Evolutionary conservation across 1,140 invertebrate species (phyloP).

Genomic region (Brachystomella parvula): DNA sequence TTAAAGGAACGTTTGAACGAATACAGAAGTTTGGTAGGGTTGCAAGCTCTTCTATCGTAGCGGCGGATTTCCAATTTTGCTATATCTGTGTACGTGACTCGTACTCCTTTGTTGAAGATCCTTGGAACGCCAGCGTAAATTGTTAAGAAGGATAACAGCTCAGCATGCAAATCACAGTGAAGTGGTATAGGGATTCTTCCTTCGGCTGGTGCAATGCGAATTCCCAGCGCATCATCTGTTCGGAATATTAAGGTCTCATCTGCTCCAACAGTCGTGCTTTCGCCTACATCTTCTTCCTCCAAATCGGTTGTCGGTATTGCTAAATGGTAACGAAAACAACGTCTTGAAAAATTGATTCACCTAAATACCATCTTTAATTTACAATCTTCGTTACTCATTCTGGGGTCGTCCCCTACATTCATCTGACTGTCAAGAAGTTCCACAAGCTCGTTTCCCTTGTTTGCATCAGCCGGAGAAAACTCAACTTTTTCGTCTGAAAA

Average conservation of each 20-base stretch:
- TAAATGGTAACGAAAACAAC: too few relatives aligned
- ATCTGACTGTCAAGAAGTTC: too few relatives aligned
- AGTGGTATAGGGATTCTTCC: constrained; percentile 18
- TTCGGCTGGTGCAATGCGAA: constrained; percentile 14
- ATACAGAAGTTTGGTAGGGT: not conserved
- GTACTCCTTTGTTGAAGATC: constrained; percentile 23
- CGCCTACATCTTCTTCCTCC: too few relatives aligned
- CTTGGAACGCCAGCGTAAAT: constrained; percentile 37
- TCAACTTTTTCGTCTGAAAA: too few relatives aligned
- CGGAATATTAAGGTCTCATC: constrained; percentile 7
- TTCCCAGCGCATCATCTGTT: not conserved
- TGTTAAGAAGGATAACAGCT: constrained; percentile 39
- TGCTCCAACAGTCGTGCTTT: not conserved
- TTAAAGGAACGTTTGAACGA: not conserved
- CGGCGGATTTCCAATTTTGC: constrained; percentile 11
- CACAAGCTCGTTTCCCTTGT: too few relatives aligned
- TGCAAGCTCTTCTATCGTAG: not conserved
- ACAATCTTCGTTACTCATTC: too few relatives aligned
- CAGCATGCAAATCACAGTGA: constrained; percentile 26
- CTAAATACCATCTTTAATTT: too few relatives aligned
- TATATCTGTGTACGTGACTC: constrained; percentile 18
- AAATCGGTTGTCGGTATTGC: too few relatives aligned
- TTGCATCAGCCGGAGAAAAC: too few relatives aligned
- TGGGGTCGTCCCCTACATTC: too few relatives aligned
- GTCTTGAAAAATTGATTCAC: too few relatives aligned